Base-by-base conservation (phyloP, 2,888 invertebrate species). In the Heliconius erato region DNA sequence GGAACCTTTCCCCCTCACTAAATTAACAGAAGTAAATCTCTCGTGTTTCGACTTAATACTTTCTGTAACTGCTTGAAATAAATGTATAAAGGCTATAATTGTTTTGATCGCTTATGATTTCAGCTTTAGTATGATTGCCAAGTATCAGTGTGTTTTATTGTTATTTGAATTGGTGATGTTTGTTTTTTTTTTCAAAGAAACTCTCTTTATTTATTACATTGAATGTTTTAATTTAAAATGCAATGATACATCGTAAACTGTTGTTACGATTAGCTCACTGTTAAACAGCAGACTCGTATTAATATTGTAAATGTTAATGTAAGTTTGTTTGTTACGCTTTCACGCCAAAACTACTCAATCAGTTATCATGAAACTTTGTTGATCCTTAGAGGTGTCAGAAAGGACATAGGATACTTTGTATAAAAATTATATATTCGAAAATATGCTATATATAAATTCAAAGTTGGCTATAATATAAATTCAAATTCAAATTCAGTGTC, bases 11-110 rank as follows among this genome's bases (percentile, higher is more conserved):
- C 89, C 89, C 88, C 89, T 87, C 89, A 87, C 89, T 89, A 90
- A 93, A 95, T 94, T 92, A 94, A 93, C 91, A 90, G 88, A 87
- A 89, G 90, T 89, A 91, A 92, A 92, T 92, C 91, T 90, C 85
- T 84, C 85, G 88, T 89, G 87, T 83, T 85, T 84, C 83, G 80
- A 82, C 81, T 85, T 83, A 83, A 84, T 85, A 80, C 59, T 80
- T 81, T 82, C 77, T 74, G 83, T 69, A 69, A 78, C 83, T 83
- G 3, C 67, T 86, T 83, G 84, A 83, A 84, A 84, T 83, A 84
- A 85, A 85, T 81, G 82, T 80, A 77, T 81, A 82, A 82, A 82
- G 79, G 76, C 84, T 84, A 84, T 85, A 86, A 84, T 83, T 80
- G 82, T 85, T 82, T 79, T 74, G 81, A 83, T 86, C 80, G 79